Conservation (phyloP, 2,797 vertebrate species). For the Chloroceryle amazona region DNA sequence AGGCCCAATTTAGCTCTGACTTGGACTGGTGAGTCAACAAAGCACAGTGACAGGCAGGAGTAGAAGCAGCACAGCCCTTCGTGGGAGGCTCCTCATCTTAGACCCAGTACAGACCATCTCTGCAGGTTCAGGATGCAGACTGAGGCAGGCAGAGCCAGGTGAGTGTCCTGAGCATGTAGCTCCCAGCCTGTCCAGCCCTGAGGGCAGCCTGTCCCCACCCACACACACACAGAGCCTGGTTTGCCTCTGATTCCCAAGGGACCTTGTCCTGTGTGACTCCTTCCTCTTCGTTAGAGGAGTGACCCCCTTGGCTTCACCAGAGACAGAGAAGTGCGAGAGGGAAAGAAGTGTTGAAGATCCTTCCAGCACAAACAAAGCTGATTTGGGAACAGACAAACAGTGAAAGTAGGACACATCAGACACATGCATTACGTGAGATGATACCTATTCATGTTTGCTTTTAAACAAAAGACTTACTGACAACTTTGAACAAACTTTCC, state of each 20-base stretch:
- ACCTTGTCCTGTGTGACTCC: neutral
- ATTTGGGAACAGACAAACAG: neutral
- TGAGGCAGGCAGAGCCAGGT: neutral
- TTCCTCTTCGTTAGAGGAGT: neutral
- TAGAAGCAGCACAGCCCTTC: neutral
- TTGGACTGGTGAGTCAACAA: neutral
- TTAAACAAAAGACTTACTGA: slow-evolving; percentile 8
- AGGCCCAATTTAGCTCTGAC: neutral
- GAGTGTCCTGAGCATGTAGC: fast-evolving
- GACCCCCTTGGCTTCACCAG: neutral
- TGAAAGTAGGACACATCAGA: slow-evolving; percentile 26
- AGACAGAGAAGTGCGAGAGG: neutral
- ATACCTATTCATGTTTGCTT: neutral
- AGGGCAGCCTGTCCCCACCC: neutral
- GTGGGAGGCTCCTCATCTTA: neutral
- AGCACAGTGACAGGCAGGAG: neutral
- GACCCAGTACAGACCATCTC: neutral
- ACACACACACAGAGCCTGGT: fast-evolving
- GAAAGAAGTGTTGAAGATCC: neutral
- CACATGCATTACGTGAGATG: fast-evolving
- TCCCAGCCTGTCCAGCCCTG: neutral
- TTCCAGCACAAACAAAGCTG: neutral
- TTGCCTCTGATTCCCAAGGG: fast-evolving
- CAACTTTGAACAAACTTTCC: neutral
- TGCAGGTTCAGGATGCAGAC: neutral